Percentiles rank a stretch among this genome's conserved stretches.
Evolutionary conservation across 2,797 vertebrate species (phyloP).

Genomic region (Scomberomorus guttatus): DNA sequence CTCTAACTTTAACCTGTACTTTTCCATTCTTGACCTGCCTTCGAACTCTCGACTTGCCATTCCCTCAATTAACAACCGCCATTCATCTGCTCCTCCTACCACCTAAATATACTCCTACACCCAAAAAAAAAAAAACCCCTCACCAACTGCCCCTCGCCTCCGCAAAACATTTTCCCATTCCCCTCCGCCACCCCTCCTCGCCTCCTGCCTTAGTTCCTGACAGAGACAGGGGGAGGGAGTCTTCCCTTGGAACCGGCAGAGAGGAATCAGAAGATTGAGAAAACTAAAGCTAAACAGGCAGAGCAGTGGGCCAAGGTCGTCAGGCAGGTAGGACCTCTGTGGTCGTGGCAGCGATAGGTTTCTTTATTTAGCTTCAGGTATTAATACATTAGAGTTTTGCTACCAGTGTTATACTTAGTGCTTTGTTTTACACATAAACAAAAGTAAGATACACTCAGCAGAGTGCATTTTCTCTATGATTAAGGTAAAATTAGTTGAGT

Average conservation of each 20-base stretch:
- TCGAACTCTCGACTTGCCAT: constrained; percentile 73
- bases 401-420: constrained; percentile 6
- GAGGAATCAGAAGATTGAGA: constrained; percentile 89
- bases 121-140: constrained; percentile 22
- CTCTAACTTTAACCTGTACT: constrained; percentile 73
- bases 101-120: constrained; percentile 62
- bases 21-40: constrained; percentile 66
- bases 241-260: constrained; percentile 89
- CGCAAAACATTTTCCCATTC: constrained; percentile 66
- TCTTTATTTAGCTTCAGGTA: constrained; percentile 31
- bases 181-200: constrained; percentile 68
- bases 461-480: constrained; percentile 6
- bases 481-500: neutral
- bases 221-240: constrained; percentile 88
- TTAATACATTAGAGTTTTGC: constrained; percentile 17
- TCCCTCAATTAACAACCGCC: constrained; percentile 70
- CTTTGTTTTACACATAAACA: constrained; percentile 28
- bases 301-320: constrained; percentile 95
- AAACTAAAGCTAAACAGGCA: constrained; percentile 93
- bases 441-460: constrained; percentile 2
- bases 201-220: constrained; percentile 91
- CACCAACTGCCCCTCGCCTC: constrained; percentile 43
- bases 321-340: constrained; percentile 93
- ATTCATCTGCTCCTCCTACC: constrained; percentile 61
- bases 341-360: constrained; percentile 61